Conservation (phyloP, 2,888 invertebrate species). For the Xylota sylvarum region DNA sequence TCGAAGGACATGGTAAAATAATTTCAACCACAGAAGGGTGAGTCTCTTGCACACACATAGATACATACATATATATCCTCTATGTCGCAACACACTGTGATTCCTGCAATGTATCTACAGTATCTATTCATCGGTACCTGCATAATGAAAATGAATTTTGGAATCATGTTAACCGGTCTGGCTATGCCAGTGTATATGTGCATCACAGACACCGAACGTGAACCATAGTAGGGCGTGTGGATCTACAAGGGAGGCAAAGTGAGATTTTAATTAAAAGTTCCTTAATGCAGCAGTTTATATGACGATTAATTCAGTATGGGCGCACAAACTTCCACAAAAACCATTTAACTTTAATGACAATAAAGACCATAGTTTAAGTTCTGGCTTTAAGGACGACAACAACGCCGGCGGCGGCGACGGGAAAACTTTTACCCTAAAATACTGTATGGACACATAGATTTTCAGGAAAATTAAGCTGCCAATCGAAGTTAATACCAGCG, state of each 20-base stretch:
- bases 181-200: conserved; percentile 1
- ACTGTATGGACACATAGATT: conserved; percentile 26
- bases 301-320: conserved; percentile 67
- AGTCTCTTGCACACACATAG: conserved; percentile 10
- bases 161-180: conserved; percentile 14
- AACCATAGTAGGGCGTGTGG: conserved; percentile 21
- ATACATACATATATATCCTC: conserved; percentile 11
- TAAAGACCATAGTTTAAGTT: conserved; percentile 52
- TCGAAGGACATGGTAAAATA: conserved; percentile 54
- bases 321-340: conserved; percentile 27
- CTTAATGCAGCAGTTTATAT: conserved; percentile 68
- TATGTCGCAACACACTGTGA: conserved; percentile 9
- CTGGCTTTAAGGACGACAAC: conserved; percentile 15
- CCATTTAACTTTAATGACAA: conserved; percentile 61
- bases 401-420: too few relatives aligned
- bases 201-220: not conserved
- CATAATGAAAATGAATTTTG: conserved; percentile 51
- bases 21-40: conserved; percentile 45
- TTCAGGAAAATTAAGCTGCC: conserved; percentile 37
- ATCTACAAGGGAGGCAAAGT: conserved; percentile 17
- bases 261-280: conserved; percentile 75
- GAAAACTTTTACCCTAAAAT: conserved; percentile 25
- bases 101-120: not conserved
- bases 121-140: conserved; percentile 20
- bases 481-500: conserved; percentile 36